These are phyloP conservation scores for Ibidorhyncha struthersii DNA, from an alignment of 2,113 vertebrate genomes.

Conservation along the genomic window DNA sequence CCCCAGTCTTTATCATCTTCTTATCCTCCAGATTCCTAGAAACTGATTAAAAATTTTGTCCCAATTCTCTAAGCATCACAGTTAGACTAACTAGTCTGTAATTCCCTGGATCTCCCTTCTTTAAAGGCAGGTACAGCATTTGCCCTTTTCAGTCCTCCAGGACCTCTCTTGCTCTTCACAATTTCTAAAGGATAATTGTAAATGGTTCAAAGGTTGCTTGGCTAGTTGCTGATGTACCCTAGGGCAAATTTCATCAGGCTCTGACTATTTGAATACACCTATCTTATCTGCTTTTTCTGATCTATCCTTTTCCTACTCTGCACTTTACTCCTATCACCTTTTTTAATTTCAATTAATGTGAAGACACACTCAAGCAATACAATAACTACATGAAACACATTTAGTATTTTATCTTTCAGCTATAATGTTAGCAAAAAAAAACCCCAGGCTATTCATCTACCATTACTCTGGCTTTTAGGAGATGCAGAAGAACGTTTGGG, in stretches of 20 bases:
- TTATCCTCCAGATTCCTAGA: background rate
- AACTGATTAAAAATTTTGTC: conserved; percentile 21
- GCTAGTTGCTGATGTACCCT: conserved; percentile 49
- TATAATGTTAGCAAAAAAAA: background rate
- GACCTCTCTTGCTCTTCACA: conserved; percentile 18
- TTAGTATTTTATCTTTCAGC: conserved; percentile 1
- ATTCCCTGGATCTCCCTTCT: background rate
- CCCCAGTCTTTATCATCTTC: background rate
- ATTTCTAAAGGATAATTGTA: conserved; percentile 53
- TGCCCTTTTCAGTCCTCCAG: conserved; percentile 41
- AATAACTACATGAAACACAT: background rate
- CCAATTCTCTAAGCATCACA: background rate
- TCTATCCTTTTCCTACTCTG: conserved; percentile 48
- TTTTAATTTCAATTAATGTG: conserved; percentile 40
- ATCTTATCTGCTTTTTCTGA: conserved; percentile 57
- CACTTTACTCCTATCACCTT: conserved; percentile 47
- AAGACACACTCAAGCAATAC: conserved; percentile 25
- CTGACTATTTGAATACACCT: conserved; percentile 53
- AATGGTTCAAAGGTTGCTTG: conserved; percentile 68
- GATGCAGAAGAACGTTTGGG: background rate
- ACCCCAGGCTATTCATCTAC: background rate
- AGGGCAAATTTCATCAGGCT: conserved; percentile 65
- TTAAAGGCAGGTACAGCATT: background rate
- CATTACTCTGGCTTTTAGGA: background rate
- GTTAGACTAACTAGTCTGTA: background rate